Conservation (phyloP, 2,888 invertebrate genomes). For the Aradus depressus region DNA sequence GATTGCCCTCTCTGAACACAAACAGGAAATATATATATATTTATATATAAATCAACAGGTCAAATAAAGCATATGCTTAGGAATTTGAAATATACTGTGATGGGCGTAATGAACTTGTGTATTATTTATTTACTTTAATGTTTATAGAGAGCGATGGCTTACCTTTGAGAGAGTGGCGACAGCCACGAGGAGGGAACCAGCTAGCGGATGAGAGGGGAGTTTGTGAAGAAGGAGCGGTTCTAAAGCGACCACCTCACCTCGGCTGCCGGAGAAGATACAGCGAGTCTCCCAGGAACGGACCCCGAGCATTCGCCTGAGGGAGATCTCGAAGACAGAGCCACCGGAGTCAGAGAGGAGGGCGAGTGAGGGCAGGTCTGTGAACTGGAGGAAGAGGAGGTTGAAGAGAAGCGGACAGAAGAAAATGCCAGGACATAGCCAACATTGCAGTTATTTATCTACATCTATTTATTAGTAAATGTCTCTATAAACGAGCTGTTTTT, state of each 20-base stretch:
- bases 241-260: constrained; percentile 80
- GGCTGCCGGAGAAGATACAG: constrained; percentile 91
- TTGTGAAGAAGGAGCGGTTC: constrained; percentile 54
- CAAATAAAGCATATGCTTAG: no score
- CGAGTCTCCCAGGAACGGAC: constrained; percentile 80
- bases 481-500: neutral
- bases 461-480: neutral
- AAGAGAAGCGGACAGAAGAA: neutral
- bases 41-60: no score
- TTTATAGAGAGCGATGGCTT: constrained; percentile 35
- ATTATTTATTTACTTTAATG: no score
- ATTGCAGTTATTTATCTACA: neutral
- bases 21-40: no score
- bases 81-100: no score
- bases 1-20: no score
- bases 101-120: no score
- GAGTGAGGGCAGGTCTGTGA: constrained; percentile 58
- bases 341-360: constrained; percentile 82
- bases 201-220: constrained; percentile 52
- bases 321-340: constrained; percentile 90
- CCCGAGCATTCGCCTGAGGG: constrained; percentile 77
- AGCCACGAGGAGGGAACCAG: constrained; percentile 69
- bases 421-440: no score
- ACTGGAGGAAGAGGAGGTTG: constrained; percentile 37
- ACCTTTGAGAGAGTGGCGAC: constrained; percentile 89